Percentiles rank a stretch among this genome's conserved stretches.
These are phyloP conservation scores for Choristoneura fumiferana DNA, from an alignment of 1,140 invertebrate genomes.

Conservation along the genomic window DNA sequence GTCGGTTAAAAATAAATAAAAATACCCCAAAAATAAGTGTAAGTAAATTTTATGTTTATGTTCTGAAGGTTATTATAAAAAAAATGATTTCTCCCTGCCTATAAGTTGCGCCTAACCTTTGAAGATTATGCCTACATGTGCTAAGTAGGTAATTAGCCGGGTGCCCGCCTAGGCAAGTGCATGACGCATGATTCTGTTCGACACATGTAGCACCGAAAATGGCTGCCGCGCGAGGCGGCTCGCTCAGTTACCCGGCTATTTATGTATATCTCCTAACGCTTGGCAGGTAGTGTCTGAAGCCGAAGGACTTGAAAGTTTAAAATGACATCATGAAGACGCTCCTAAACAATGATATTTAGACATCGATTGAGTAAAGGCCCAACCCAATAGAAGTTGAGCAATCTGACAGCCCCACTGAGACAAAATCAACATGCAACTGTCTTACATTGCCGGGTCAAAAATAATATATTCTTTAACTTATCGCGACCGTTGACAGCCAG, in stretches of 20 bases:
- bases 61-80: no score
- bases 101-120: background rate
- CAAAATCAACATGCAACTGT: constrained; percentile 1
- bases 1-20: no score
- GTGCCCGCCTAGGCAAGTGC: no score
- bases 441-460: constrained; percentile 1
- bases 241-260: no score
- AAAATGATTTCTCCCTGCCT: no score
- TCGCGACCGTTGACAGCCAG: background rate
- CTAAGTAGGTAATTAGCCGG: background rate
- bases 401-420: constrained; percentile 17
- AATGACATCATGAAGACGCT: constrained; percentile 31
- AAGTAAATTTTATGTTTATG: no score
- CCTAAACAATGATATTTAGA: constrained; percentile 41
- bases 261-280: no score
- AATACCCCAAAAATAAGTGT: no score
- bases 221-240: no score
- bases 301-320: constrained; percentile 9
- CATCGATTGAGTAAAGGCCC: constrained; percentile 34
- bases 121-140: background rate
- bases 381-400: constrained; percentile 30
- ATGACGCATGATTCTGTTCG: no score
- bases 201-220: no score
- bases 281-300: no score
- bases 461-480: background rate